phyloP scores from a whole-genome alignment of 2,888 invertebrate species.

The Unio pictorum region DNA sequence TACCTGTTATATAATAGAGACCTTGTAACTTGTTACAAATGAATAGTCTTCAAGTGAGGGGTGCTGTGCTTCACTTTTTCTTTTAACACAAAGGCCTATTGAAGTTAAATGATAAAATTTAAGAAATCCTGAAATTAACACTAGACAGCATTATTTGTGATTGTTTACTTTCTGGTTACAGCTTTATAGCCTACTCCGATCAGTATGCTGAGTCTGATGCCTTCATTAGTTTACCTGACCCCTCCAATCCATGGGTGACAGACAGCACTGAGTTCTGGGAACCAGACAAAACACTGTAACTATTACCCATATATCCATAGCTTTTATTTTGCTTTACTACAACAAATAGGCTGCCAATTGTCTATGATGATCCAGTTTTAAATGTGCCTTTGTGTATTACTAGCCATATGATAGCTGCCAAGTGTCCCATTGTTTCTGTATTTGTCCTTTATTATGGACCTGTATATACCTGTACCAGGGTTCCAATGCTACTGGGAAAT shows the following conservation, averaged over 20 bases:
- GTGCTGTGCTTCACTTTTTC: too few species aligned
- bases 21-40: too few species aligned
- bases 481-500: too few species aligned
- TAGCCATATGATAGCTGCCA: too few species aligned
- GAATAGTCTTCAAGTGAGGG: too few species aligned
- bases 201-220: constrained; percentile 98
- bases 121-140: background rate
- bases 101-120: too few species aligned
- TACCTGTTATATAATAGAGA: too few species aligned
- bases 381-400: too few species aligned
- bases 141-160: background rate
- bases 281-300: constrained; percentile 89
- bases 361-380: background rate
- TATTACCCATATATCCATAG: constrained; percentile 6
- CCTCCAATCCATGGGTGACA: constrained; percentile 96
- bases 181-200: constrained; percentile 87
- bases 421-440: too few species aligned
- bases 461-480: too few species aligned
- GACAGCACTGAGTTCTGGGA: constrained; percentile 98
- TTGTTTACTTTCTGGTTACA: constrained; percentile 33
- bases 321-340: background rate
- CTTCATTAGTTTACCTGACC: constrained; percentile 92
- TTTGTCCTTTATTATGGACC: too few species aligned
- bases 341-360: background rate
- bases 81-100: too few species aligned